A percentile compares a stretch with the other conserved stretches of the same genome.
phyloP scores from a whole-genome alignment of 2,888 invertebrate genomes.

The Leucoma salicis region DNA sequence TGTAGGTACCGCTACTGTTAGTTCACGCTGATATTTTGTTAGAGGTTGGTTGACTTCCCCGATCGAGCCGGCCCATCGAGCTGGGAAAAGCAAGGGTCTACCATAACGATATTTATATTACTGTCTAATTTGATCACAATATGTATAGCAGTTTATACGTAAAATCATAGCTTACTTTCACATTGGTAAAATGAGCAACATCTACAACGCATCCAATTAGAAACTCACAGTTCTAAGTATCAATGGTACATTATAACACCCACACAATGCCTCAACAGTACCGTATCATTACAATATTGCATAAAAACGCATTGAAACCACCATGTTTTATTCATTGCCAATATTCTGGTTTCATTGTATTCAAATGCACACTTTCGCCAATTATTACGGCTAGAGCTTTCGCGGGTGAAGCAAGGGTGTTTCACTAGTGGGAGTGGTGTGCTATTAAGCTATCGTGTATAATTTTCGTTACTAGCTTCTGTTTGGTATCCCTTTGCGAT shows the following conservation, averaged over 20 bases:
- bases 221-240: constrained; percentile 22
- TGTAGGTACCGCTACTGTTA: no score
- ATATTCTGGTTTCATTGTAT: constrained; percentile 70
- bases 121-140: no score
- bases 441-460: neutral
- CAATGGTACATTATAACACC: constrained; percentile 25
- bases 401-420: constrained; percentile 52
- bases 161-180: no score
- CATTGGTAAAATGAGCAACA: no score
- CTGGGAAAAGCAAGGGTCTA: no score
- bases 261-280: constrained; percentile 12
- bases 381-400: constrained; percentile 62
- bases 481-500: no score
- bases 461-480: neutral
- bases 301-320: constrained; percentile 53
- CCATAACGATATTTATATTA: no score
- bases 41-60: no score
- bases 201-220: no score
- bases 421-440: constrained; percentile 28
- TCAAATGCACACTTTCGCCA: constrained; percentile 79
- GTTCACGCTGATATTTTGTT: no score
- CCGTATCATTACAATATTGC: constrained; percentile 57
- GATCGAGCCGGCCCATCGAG: no score
- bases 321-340: constrained; percentile 72
- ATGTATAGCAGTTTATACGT: no score